Base-by-base conservation (phyloP, 2,797 vertebrate species). In the Acomys russatus region DNA sequence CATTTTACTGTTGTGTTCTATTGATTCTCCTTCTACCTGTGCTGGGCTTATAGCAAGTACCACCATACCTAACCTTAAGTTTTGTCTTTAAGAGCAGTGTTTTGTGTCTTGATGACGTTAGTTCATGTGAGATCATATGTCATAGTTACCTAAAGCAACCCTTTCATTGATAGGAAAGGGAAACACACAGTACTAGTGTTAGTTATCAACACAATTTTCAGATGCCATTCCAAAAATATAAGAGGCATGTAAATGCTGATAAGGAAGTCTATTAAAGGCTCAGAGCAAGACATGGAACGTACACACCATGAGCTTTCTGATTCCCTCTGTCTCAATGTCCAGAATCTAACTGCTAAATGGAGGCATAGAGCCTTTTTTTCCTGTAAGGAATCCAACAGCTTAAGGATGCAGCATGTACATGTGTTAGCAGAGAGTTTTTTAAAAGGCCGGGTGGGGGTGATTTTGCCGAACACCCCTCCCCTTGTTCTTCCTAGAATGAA, bases 171-270 rank as follows among this genome's bases (percentile, higher is more conserved):
- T 90, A 64, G 90, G 59, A 61, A 94, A 94, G 38, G 54, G 9
- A 85, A 33, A 44, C 77, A 93, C 88, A 79, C 30, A 93, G 61
- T 89, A 89, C 56, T 51, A 86, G 17, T 63, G 64, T 86, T 91
- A 92, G 56, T 84, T 54, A 74, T 38, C 88, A 77, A 51, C 54
- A 94, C 68, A 94, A 82, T 73, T 90, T 84, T 83, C 11, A 30
- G 88, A 78, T 79, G 49, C 70, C 49, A 18, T 83, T 86, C 71
- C 12, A 15, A 71, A 88, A 82, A 78, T 73, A 28, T 51, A 25
- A 83, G 33, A 56, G 8, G 18, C 30, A 83, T 49, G 1, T 85
- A 76, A 87, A 17, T 35, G 35, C 68, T 51, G 38, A 71, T 80
- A 33, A 61, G 68, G 35, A 83, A 86, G 54, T 66, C 33, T 66